Conservation (phyloP, 2,113 vertebrate genomes). For the Puma concolor region DNA sequence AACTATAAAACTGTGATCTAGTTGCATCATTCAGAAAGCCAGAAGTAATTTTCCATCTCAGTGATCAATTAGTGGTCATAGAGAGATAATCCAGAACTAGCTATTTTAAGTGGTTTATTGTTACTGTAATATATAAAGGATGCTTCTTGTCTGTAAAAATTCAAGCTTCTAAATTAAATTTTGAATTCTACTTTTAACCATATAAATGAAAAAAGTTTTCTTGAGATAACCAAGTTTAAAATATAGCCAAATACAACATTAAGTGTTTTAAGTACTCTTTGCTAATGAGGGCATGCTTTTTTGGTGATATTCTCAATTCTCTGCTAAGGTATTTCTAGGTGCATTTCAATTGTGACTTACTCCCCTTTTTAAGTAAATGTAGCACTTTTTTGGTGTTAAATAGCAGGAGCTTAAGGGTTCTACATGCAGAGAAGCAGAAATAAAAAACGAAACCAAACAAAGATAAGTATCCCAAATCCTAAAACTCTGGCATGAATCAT, state of each 20-base stretch:
- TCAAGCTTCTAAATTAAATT: constrained; percentile 37
- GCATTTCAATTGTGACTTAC: not conserved
- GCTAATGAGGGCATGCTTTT: not conserved
- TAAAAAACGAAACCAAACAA: constrained; percentile 36
- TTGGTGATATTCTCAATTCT: not conserved
- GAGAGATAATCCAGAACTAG: constrained; percentile 31
- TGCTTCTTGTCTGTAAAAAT: not conserved
- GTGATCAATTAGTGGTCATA: not conserved
- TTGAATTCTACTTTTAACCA: constrained; percentile 40
- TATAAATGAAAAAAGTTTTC: not conserved
- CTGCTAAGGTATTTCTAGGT: not conserved
- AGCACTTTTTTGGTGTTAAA: not conserved
- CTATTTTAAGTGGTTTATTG: not conserved
- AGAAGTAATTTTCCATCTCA: constrained; percentile 44
- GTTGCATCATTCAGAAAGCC: not conserved
- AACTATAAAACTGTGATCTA: not conserved
- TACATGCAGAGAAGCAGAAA: not conserved
- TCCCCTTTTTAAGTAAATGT: constrained; percentile 40
- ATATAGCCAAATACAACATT: not conserved
- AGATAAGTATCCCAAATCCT: not conserved
- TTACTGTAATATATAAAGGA: not conserved
- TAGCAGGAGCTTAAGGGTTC: not conserved
- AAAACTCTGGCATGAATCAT: not conserved
- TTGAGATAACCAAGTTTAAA: not conserved
- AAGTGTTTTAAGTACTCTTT: not conserved